A percentile compares a stretch with the other conserved stretches of the same genome.
Evolutionary conservation across 2,888 invertebrate species (phyloP).

Genomic region (Watsonalla binaria): DNA sequence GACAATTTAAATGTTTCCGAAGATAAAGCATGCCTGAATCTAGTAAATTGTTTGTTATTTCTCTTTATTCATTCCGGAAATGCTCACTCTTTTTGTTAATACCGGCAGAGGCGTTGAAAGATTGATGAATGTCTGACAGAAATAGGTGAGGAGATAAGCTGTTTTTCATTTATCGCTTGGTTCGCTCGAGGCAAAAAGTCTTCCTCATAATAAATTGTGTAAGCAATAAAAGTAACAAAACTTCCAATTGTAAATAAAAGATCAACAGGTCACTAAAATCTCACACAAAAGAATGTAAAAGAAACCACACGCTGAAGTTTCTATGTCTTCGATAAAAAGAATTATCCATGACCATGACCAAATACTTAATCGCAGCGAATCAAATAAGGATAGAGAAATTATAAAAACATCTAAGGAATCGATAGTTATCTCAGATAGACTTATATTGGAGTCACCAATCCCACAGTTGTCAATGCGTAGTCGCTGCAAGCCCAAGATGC

Average conservation of each 20-base stretch:
- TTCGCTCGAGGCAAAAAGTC: too few species aligned
- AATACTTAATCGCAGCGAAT: conserved; percentile 30
- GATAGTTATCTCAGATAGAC: conserved; percentile 55
- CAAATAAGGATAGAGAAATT: conserved; percentile 59
- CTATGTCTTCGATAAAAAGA: background rate
- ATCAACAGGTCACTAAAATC: too few species aligned
- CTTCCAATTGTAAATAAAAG: too few species aligned
- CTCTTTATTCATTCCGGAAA: background rate
- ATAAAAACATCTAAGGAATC: conserved; percentile 58
- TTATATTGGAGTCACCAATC: conserved; percentile 58
- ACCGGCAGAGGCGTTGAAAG: background rate
- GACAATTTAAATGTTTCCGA: background rate
- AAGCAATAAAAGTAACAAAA: too few species aligned
- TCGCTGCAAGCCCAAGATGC: conserved; percentile 56
- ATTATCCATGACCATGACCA: conserved; percentile 6
- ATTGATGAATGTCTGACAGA: background rate
- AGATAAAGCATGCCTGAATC: too few species aligned
- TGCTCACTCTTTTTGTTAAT: background rate
- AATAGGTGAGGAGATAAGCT: background rate
- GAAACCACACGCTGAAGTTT: background rate
- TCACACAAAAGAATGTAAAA: background rate
- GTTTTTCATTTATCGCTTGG: background rate
- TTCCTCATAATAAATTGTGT: too few species aligned
- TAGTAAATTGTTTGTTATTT: too few species aligned
- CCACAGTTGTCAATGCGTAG: conserved; percentile 71